Evolutionary conservation across 53 echinoderm and acorn worm genomes (phyloP).

Genomic region (Stichopus horrens): DNA sequence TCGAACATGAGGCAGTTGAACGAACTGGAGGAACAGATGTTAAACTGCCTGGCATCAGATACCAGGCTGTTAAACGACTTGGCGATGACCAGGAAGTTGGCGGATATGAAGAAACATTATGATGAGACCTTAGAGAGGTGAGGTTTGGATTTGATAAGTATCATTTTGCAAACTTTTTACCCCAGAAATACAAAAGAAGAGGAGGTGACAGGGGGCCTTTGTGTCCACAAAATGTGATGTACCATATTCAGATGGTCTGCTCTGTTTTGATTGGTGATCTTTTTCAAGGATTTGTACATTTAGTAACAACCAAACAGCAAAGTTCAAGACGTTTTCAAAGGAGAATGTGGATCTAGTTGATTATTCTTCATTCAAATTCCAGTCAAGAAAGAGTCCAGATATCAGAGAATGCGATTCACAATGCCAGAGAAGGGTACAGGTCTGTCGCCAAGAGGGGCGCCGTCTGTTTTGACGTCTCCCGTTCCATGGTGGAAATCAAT

Average conservation of each 20-base stretch:
- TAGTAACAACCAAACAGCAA: too few species aligned
- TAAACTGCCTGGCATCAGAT: constrained; percentile 85
- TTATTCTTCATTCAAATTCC: background rate
- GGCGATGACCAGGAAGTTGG: constrained; percentile 92
- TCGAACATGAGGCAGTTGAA: constrained; percentile 86
- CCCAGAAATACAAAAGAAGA: background rate
- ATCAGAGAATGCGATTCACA: constrained; percentile 85
- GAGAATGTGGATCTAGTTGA: too few species aligned
- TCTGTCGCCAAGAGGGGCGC: constrained; percentile 90
- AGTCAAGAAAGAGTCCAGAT: constrained; percentile 94
- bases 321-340: too few species aligned
- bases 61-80: constrained; percentile 88
- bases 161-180: background rate
- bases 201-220: too few species aligned
- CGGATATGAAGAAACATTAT: constrained; percentile 93
- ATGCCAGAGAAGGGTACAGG: constrained; percentile 93
- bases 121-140: constrained; percentile 98
- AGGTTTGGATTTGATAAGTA: background rate
- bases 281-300: too few species aligned
- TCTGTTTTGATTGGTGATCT: too few species aligned
- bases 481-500: constrained; percentile 78
- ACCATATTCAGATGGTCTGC: too few species aligned
- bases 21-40: constrained; percentile 90
- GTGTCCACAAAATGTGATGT: too few species aligned
- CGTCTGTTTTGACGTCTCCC: constrained; percentile 90